Evolutionary conservation across 2,113 vertebrate genomes (phyloP), one percentile per base, ranked within the genome.

Genomic region (Rafetus swinhoei): DNA sequence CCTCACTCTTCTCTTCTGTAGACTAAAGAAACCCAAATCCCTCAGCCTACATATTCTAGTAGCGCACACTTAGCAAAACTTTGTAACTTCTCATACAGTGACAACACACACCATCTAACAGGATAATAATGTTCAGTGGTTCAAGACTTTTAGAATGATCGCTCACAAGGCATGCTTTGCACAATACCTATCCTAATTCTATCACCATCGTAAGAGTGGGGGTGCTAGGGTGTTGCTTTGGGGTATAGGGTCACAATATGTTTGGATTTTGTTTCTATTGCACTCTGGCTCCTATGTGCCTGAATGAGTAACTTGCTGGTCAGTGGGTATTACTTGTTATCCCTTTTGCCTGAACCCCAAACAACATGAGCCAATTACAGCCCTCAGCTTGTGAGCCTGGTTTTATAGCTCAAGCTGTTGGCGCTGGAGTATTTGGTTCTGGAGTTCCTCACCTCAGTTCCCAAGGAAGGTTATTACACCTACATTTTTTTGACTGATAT

Each of bases 221-320:
- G 11, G 59, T 60, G 59, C 59, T 10, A 60, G 24, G 25, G 4
- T 27, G 3, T 59, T 59, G 22, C 9, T 59, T 59, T 59, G 59
- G 24, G 59, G 59, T 60, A 60, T 11, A 27, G 25, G 9, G 25
- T 60, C 59, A 60, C 59, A 27, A 24, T 12, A 60, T 69, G 60
- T 13, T 27, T 15, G 60, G 19, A 35, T n/a, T n/a, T 69, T 69
- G 32, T 35, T 35, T 29, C 16, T 69, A 35, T 19, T n/a, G 7
- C 10, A 8, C 59, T 16, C 5, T 39, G 3, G 2, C 85, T 85
- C 62, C 35, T 5, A 1, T 55, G 79, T 91, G 24, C 0, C 0
- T 8, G 9, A 22, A 45, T 2, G 1, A 39, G 9, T 83, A n/a
- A 53, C 24, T 85, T 39, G 1, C 10, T 79, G 32, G 27, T 79